These are phyloP conservation scores for Cliona cf. orientalis DNA, from an alignment of 37 sponge, comb jelly and placozoan genomes.

Conservation along the genomic window DNA sequence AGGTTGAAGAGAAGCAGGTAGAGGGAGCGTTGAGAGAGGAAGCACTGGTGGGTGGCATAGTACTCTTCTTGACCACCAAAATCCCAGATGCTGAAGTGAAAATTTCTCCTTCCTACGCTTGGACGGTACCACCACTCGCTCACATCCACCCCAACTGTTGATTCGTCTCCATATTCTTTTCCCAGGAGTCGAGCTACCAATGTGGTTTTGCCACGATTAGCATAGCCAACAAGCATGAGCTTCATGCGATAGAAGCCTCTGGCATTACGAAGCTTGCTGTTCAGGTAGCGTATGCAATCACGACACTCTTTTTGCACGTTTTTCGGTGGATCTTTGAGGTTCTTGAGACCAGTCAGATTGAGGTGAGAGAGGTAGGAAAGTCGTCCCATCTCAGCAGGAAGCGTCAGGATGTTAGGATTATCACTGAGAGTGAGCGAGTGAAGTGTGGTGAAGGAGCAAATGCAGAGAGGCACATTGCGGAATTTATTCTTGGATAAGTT, in stretches of 20 bases:
- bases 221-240: constrained; percentile 88
- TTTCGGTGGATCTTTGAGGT: constrained; percentile 79
- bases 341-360: constrained; percentile 44
- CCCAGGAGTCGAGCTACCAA: constrained; percentile 86
- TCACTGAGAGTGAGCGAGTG: constrained; percentile 59
- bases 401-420: constrained; percentile 62
- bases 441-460: constrained; percentile 75
- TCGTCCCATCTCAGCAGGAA: constrained; percentile 78
- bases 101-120: constrained; percentile 21
- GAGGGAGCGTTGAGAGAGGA: constrained; percentile 78
- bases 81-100: constrained; percentile 86
- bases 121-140: constrained; percentile 80
- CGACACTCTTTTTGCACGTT: constrained; percentile 39
- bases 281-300: constrained; percentile 74
- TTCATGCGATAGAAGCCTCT: constrained; percentile 87
- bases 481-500: constrained; percentile 77
- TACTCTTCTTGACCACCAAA: constrained; percentile 88
- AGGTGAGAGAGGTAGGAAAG: constrained; percentile 57
- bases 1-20: constrained; percentile 79
- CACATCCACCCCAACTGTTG: constrained; percentile 95
- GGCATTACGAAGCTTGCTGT: constrained; percentile 67
- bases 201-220: constrained; percentile 86
- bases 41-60: constrained; percentile 90
- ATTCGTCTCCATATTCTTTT: constrained; percentile 66
- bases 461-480: constrained; percentile 64